Conservation (phyloP, 2,888 invertebrate genomes). For the Standfussiana lucernea region DNA sequence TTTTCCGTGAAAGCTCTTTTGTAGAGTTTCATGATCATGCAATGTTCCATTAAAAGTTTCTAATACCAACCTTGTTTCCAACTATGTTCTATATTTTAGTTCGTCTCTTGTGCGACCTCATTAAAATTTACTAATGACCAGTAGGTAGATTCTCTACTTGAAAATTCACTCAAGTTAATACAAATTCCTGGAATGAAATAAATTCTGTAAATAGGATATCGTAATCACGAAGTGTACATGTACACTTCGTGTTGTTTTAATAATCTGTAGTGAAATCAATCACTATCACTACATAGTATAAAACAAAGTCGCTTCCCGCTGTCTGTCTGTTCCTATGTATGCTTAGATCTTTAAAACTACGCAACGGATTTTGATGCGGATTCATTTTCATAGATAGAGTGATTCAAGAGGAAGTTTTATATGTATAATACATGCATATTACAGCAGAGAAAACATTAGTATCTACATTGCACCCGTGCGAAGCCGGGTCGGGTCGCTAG, state of each 20-base stretch:
- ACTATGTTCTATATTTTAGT: slow-evolving; percentile 37
- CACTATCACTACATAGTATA: too few relatives aligned
- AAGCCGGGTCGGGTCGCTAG: too few relatives aligned
- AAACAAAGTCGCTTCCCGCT: too few relatives aligned
- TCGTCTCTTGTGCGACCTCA: neutral
- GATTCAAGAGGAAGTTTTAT: too few relatives aligned
- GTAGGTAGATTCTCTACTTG: slow-evolving; percentile 1
- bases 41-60: slow-evolving; percentile 40
- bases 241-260: neutral
- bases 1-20: slow-evolving; percentile 37
- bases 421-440: too few relatives aligned
- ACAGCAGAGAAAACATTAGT: too few relatives aligned
- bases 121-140: slow-evolving; percentile 27
- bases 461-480: too few relatives aligned
- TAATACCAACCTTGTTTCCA: slow-evolving; percentile 1
- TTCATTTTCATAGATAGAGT: too few relatives aligned
- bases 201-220: neutral
- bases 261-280: neutral
- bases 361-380: too few relatives aligned
- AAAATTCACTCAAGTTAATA: neutral
- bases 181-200: neutral
- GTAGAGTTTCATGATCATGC: slow-evolving; percentile 34
- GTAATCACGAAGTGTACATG: neutral
- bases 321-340: too few relatives aligned
- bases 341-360: too few relatives aligned